These are phyloP conservation scores for Macrostomum lignano DNA, from an alignment of 1,140 invertebrate genomes.

Conservation along the genomic window DNA sequence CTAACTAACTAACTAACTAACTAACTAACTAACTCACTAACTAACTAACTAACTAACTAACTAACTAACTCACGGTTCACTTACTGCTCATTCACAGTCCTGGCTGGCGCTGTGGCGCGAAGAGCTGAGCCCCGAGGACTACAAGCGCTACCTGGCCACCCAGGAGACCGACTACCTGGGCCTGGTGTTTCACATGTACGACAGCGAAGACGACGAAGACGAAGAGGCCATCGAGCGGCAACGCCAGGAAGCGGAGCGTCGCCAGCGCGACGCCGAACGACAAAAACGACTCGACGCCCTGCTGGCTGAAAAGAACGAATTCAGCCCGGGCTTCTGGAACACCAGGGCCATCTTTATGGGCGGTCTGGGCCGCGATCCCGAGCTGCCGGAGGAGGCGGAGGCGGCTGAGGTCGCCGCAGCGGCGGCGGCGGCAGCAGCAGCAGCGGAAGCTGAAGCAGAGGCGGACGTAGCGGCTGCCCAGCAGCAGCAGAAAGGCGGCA, in stretches of 20 bases:
- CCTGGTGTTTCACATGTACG: slow-evolving; percentile 24
- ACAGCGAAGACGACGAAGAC: slow-evolving; percentile 19
- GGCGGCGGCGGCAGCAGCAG: too few relatives aligned
- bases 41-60: too few relatives aligned
- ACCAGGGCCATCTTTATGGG: slow-evolving; percentile 22
- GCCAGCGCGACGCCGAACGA: background rate
- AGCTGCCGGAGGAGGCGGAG: too few relatives aligned
- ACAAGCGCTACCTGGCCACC: slow-evolving; percentile 24
- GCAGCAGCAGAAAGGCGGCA: too few relatives aligned
- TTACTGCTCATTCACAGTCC: too few relatives aligned
- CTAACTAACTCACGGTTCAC: too few relatives aligned
- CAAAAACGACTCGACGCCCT: slow-evolving; percentile 15
- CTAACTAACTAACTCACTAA: too few relatives aligned
- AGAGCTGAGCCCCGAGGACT: slow-evolving; percentile 21
- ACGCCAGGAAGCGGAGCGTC: slow-evolving; percentile 3
- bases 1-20: too few relatives aligned
- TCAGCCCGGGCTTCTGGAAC: slow-evolving; percentile 23
- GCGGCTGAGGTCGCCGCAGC: too few relatives aligned
- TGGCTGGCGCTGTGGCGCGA: slow-evolving; percentile 26
- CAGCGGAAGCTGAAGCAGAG: too few relatives aligned
- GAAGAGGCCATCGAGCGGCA: slow-evolving; percentile 11
- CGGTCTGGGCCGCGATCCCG: slow-evolving; percentile 22
- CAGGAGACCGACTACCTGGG: slow-evolving; percentile 24
- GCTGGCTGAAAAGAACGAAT: slow-evolving; percentile 15
- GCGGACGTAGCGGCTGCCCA: too few relatives aligned